Conservation (phyloP, 2,797 vertebrate species). For the Pseudopleuronectes americanus region DNA sequence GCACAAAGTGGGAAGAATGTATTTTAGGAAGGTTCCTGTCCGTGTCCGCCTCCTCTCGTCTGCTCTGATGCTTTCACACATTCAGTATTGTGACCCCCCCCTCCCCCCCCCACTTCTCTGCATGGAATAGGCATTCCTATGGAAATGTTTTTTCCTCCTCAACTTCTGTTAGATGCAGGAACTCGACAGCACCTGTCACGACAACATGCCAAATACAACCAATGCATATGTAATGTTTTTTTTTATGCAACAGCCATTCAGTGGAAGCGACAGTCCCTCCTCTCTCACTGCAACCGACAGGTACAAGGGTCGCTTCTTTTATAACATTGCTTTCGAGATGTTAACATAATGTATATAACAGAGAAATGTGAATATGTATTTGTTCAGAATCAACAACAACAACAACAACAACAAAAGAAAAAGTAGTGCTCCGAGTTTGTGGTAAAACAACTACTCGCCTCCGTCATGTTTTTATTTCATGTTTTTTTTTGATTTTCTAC, state of each 20-base stretch:
- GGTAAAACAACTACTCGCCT: constrained; percentile 83
- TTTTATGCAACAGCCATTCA: constrained; percentile 76
- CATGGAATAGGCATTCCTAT: constrained; percentile 72
- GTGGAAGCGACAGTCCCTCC: constrained; percentile 65
- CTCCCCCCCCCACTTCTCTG: constrained; percentile 28
- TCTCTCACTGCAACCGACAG: constrained; percentile 67
- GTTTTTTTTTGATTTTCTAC: constrained; percentile 66
- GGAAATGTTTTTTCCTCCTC: constrained; percentile 62
- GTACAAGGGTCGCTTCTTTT: constrained; percentile 77
- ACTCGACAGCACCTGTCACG: constrained; percentile 42
- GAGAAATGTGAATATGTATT: constrained; percentile 88
- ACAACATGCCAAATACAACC: constrained; percentile 80
- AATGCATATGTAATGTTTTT: constrained; percentile 57
- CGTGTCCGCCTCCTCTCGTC: constrained; percentile 31
- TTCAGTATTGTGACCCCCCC: constrained; percentile 32
- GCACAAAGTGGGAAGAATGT: constrained; percentile 63
- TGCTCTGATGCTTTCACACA: constrained; percentile 41
- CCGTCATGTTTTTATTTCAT: constrained; percentile 76
- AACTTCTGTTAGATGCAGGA: constrained; percentile 50
- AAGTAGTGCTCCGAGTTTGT: constrained; percentile 83
- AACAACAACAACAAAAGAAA: constrained; percentile 26
- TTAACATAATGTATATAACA: constrained; percentile 84
- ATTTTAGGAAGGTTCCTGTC: constrained; percentile 32
- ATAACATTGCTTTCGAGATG: constrained; percentile 72
- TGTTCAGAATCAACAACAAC: constrained; percentile 78